Percentiles rank a stretch among this genome's conserved stretches.
phyloP scores from a whole-genome alignment of 2,888 invertebrate genomes.

The Stratiomys singularior region DNA sequence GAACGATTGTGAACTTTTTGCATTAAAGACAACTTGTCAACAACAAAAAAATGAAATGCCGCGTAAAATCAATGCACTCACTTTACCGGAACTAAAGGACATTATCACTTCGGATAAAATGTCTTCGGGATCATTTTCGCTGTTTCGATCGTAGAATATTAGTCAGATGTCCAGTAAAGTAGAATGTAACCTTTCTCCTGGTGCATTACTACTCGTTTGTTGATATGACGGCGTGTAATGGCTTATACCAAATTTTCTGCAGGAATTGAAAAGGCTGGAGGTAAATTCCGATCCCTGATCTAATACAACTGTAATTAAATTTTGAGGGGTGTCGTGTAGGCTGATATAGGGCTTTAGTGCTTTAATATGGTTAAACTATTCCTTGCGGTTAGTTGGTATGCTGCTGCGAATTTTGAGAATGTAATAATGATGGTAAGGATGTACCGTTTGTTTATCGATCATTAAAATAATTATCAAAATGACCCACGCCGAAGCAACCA shows the following conservation, averaged over 20 bases:
- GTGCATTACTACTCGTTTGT: slow-evolving; percentile 51
- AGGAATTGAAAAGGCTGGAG: slow-evolving; percentile 49
- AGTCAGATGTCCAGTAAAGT: slow-evolving; percentile 50
- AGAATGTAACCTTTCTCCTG: slow-evolving; percentile 50
- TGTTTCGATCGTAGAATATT: slow-evolving; percentile 46
- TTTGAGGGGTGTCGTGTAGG: slow-evolving; percentile 36
- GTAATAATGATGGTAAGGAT: slow-evolving; percentile 36
- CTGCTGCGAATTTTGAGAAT: slow-evolving; percentile 44
- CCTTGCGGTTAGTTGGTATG: slow-evolving; percentile 28
- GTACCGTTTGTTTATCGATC: slow-evolving; percentile 31
- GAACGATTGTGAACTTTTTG: too few species aligned
- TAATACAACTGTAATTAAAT: not conserved
- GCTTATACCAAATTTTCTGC: slow-evolving; percentile 14
- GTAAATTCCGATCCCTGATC: slow-evolving; percentile 48
- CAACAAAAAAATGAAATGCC: too few species aligned
- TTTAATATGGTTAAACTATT: slow-evolving; percentile 27
- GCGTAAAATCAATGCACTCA: too few species aligned
- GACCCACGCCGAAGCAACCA: too few species aligned
- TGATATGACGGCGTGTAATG: slow-evolving; percentile 48
- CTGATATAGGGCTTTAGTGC: slow-evolving; percentile 16
- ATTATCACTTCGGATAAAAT: slow-evolving; percentile 50
- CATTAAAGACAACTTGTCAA: too few species aligned
- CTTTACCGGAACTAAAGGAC: too few species aligned
- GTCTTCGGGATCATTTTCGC: slow-evolving; percentile 45
- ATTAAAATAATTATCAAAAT: too few species aligned